Evolutionary conservation across 2,888 invertebrate species (phyloP), one percentile per base, ranked within the genome.

Genomic region (Kryphioiulus occultus): DNA sequence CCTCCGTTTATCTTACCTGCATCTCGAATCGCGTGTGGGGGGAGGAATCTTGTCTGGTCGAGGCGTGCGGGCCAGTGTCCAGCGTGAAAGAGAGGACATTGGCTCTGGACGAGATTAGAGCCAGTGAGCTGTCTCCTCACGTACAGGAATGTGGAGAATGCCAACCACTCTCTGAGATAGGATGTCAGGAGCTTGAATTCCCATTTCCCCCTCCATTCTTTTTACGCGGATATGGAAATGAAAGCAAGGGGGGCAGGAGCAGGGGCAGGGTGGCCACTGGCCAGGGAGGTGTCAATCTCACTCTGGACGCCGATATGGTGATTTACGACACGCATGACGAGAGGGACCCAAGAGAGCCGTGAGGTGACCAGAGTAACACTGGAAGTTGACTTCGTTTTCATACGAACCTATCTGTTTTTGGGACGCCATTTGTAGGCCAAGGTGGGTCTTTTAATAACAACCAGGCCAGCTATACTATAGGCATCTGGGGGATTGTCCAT

Each of bases 401-500:
- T 5, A 59, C 10, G 22, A 47, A 17, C 47, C 47, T 47, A 15
- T 5, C 59, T 5, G 22, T 68, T 68, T 68, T 68, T 68, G 22
- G 68, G 68, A 68, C 68, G 68, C 26, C 68, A 68, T 68, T 68
- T 68, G 10, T 68, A 68, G 68, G 68, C 68, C 68, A 68, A 68
- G 68, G 68, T 68, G 68, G 68, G 68, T 68, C 68, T 68, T 68
- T 59, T 68, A 68, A 68, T 68, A 26, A 68, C 26, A 68, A 68
- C 26, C 68, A 68, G 68, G 68, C 68, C 68, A 68, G n/a, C n/a
- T n/a, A n/a, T n/a, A 68, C 22, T 68, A 68, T 68, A 26, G 68
- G 68, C 68, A 68, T 68, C 68, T 68, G 68, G 68, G 68, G 68
- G n/a, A 68, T 68, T 68, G 68, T 68, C 68, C 68, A 68, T 68